phyloP scores from a whole-genome alignment of 2,797 vertebrate genomes.

The Amblyraja radiata region DNA sequence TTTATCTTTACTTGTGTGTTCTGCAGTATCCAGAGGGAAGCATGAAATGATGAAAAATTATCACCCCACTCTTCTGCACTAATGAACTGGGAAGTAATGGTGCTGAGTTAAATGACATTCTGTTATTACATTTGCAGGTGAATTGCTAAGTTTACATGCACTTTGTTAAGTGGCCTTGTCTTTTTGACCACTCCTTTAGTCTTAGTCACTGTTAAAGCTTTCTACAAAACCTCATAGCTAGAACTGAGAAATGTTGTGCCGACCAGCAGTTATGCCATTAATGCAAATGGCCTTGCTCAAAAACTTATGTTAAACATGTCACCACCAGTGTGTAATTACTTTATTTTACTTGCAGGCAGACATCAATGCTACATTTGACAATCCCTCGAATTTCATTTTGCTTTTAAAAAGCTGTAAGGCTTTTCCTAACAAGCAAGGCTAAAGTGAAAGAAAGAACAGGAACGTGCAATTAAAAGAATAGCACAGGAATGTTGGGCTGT shows the following conservation, averaged over 20 bases:
- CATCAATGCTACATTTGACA: background rate
- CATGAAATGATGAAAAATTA: too few species aligned
- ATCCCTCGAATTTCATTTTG: background rate
- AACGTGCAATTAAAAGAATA: background rate
- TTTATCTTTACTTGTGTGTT: too few species aligned
- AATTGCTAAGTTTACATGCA: background rate
- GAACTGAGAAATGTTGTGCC: background rate
- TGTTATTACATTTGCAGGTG: too few species aligned
- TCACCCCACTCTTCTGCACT: too few species aligned
- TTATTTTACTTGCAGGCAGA: slow-evolving; percentile 6
- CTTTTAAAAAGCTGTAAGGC: background rate
- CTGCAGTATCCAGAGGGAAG: too few species aligned
- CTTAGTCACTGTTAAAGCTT: background rate
- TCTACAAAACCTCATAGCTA: background rate
- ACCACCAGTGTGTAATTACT: background rate
- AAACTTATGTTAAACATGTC: background rate
- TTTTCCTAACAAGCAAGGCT: background rate
- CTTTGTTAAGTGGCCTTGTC: background rate
- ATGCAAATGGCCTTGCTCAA: background rate
- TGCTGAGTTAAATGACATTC: too few species aligned
- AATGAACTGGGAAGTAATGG: too few species aligned
- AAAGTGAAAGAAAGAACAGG: background rate
- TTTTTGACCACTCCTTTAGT: background rate
- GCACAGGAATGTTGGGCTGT: background rate
- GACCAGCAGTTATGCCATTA: background rate